Base-by-base conservation (phyloP, 2,113 vertebrate genomes). In the Clupea harengus region DNA sequence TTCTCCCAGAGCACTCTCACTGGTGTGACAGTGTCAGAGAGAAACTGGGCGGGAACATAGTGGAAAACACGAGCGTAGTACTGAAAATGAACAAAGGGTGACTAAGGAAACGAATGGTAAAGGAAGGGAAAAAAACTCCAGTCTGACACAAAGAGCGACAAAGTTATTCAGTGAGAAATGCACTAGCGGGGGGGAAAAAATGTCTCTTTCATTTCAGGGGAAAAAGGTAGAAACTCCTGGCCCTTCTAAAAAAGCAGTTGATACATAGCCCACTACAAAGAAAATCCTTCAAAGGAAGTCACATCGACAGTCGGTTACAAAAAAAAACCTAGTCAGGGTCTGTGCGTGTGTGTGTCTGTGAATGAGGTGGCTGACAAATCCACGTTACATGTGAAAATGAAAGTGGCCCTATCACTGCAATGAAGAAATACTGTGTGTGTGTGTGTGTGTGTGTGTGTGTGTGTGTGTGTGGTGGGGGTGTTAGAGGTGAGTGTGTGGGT, bases 71-170 rank as follows among this genome's bases (percentile, higher is more conserved):
- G 89, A 89, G 89, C 28, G 18, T 20, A 20, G 54, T 44, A 87
- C 57, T 22, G 44, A 67, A 11, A 81, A 25, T 11, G 67, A 75
- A 75, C 67, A 78, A 78, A 78, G 13, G 28, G 11, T 78, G 72
- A 78, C 72, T 78, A 50, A 72, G 89, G 88, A 87, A 90, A 92
- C 18, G 81, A 84, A 87, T 91, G 6, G 57, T 85, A 75, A 75
- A 88, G 90, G 89, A 92, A 90, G 87, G 88, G 87, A 49, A 85
- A 81, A 90, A 85, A 94, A 90, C 82, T 91, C 93, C 93, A 89
- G 18, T 84, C 64, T 93, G 92, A 91, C 90, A 92, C 49, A 92
- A 92, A 67, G 52, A 82, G 25, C 32, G 85, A 47, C 46, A 25
- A n/a, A 81, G 32, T 78, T 78, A 4, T 72, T 25, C 8, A 25